phyloP scores from a whole-genome alignment of 1,140 invertebrate genomes.

The Apis cerana region DNA sequence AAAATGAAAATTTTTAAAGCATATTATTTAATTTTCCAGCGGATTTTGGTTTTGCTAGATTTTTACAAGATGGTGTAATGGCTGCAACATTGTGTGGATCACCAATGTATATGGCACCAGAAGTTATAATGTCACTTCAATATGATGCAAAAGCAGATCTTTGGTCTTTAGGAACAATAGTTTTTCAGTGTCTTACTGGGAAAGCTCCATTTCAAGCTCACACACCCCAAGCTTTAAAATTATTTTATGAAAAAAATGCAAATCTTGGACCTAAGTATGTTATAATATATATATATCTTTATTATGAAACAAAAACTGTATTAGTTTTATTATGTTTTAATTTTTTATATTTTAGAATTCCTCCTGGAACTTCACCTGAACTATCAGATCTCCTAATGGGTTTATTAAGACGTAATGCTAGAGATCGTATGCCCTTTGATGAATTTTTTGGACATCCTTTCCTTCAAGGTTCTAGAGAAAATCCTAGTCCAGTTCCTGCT shows the following conservation, averaged over 20 bases:
- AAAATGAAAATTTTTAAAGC: neutral
- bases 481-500: conserved; percentile 72
- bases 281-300: neutral
- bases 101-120: conserved; percentile 99
- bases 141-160: conserved; percentile 99
- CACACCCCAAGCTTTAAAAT: conserved; percentile 98
- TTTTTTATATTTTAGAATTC: conserved; percentile 87
- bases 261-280: conserved; percentile 96
- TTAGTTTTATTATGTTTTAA: neutral
- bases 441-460: conserved; percentile 97
- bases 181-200: conserved; percentile 99
- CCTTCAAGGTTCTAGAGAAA: conserved; percentile 86
- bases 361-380: conserved; percentile 93
- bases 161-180: conserved; percentile 99
- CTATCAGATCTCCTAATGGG: conserved; percentile 93
- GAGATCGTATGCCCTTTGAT: conserved; percentile 97
- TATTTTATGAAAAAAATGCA: conserved; percentile 98
- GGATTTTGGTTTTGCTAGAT: conserved; percentile 99
- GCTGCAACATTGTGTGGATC: conserved; percentile 99
- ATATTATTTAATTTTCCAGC: conserved; percentile 84
- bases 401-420: conserved; percentile 94
- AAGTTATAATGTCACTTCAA: conserved; percentile 99
- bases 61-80: conserved; percentile 99
- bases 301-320: neutral
- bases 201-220: conserved; percentile 99